Conservation (phyloP, 1,140 invertebrate genomes). For the Holotrichia oblita region DNA sequence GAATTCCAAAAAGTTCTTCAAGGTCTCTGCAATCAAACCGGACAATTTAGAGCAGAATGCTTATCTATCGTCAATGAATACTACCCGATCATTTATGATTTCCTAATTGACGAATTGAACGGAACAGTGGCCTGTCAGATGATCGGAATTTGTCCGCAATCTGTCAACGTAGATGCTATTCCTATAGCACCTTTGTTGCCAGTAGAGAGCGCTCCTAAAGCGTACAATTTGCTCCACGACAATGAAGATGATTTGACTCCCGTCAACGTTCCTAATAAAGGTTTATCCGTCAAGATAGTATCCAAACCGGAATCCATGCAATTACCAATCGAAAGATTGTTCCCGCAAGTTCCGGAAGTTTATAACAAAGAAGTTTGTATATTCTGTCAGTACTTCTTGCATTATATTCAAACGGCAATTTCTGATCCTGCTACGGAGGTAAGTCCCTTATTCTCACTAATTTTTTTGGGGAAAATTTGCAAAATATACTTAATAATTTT, state of each 20-base stretch:
- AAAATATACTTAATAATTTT: too few relatives aligned
- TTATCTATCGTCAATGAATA: constrained; percentile 79
- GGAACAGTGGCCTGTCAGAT: constrained; percentile 73
- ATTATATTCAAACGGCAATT: constrained; percentile 79
- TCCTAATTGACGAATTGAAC: constrained; percentile 74
- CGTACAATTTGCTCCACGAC: constrained; percentile 43
- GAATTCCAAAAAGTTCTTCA: constrained; percentile 82
- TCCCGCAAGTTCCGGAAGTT: constrained; percentile 60
- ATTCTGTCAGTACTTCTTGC: constrained; percentile 84
- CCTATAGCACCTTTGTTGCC: constrained; percentile 68
- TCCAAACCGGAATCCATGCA: constrained; percentile 61
- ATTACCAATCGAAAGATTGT: constrained; percentile 74
- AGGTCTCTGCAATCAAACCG: constrained; percentile 83
- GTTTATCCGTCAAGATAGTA: constrained; percentile 42
- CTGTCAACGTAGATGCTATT: constrained; percentile 53
- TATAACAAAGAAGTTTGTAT: constrained; percentile 71
- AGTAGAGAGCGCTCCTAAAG: constrained; percentile 58
- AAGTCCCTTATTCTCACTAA: constrained; percentile 48
- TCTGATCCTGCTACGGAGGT: constrained; percentile 75
- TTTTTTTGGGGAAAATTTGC: too few relatives aligned
- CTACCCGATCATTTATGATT: constrained; percentile 77
- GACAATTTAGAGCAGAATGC: constrained; percentile 73
- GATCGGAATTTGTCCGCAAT: constrained; percentile 73
- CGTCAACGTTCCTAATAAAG: constrained; percentile 42
- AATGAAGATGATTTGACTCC: constrained; percentile 23